Conservation (phyloP, 2,888 invertebrate species). For the Hydroisotoma schaefferi region DNA sequence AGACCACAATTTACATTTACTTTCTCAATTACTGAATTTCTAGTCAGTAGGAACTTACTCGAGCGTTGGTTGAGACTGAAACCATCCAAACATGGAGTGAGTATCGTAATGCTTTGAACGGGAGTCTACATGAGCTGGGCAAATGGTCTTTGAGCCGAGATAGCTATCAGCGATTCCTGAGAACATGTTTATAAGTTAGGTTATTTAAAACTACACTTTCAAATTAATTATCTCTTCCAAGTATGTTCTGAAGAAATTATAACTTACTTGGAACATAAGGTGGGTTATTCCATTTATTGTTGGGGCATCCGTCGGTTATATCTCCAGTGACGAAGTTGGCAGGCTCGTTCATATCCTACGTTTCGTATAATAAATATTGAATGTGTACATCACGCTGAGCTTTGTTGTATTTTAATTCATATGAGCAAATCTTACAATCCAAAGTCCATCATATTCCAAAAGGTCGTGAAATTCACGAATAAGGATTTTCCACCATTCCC, state of each 20-base stretch:
- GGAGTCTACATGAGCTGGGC: constrained; percentile 17
- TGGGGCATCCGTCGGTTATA: constrained; percentile 58
- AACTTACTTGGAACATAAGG: constrained; percentile 64
- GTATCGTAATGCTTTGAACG: constrained; percentile 49
- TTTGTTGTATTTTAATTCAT: not conserved
- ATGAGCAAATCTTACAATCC: constrained; percentile 45
- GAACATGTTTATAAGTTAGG: not conserved
- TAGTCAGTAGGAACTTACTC: constrained; percentile 5
- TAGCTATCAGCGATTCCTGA: constrained; percentile 7
- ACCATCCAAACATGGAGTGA: constrained; percentile 50
- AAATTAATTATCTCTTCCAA: constrained; percentile 2
- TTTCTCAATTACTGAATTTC: too few species aligned
- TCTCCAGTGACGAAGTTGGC: constrained; percentile 71
- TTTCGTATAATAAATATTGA: not conserved
- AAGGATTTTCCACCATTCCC: constrained; percentile 42
- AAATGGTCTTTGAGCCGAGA: constrained; percentile 13
- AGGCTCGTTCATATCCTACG: constrained; percentile 82
- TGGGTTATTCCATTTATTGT: constrained; percentile 61
- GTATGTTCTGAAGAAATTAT: too few species aligned
- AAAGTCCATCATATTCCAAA: constrained; percentile 45
- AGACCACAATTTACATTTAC: too few species aligned
- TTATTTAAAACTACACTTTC: not conserved
- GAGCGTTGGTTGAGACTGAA: constrained; percentile 45
- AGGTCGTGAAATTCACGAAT: constrained; percentile 39
- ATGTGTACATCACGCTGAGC: not conserved